phyloP scores from a whole-genome alignment of 2,113 vertebrate genomes.

The human region DNA sequence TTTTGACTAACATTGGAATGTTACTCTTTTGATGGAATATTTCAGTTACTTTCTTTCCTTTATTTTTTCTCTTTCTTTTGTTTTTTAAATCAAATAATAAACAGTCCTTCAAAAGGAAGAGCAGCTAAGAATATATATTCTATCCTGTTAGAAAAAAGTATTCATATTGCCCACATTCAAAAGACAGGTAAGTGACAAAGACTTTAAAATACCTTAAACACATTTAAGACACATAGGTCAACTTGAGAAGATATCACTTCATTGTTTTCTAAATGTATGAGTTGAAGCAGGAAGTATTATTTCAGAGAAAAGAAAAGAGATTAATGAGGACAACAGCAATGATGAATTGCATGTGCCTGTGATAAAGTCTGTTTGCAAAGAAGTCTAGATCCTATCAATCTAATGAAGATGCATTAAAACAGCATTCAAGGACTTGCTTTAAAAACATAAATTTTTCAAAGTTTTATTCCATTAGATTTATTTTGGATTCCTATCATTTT shows the following conservation, averaged over 20 bases:
- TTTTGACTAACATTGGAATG: not conserved
- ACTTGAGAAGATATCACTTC: not conserved
- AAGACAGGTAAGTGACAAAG: not conserved
- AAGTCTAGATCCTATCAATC: conserved; percentile 20
- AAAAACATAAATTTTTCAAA: conserved; percentile 59
- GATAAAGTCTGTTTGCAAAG: conserved; percentile 41
- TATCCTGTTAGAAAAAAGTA: not conserved
- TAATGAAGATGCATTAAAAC: conserved; percentile 42
- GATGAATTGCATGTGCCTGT: conserved; percentile 33
- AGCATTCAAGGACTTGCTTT: conserved; percentile 45
- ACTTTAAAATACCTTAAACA: conserved; percentile 50
- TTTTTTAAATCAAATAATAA: not conserved
- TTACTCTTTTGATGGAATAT: not conserved
- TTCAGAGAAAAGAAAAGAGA: conserved; percentile 64
- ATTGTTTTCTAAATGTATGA: conserved; percentile 34
- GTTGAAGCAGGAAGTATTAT: conserved; percentile 47
- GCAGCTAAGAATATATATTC: not conserved
- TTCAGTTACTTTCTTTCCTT: not conserved
- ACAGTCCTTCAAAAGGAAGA: not conserved
- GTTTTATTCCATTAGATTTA: conserved; percentile 18
- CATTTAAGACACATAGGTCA: not conserved
- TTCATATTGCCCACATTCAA: not conserved
- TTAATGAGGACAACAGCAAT: conserved; percentile 64
- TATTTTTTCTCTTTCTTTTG: not conserved
- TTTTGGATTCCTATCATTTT: conserved; percentile 45